Percentiles rank a stretch among this genome's conserved stretches.
Conservation (phyloP, 2,113 vertebrate species). For the Gymnocephalus cernua region DNA sequence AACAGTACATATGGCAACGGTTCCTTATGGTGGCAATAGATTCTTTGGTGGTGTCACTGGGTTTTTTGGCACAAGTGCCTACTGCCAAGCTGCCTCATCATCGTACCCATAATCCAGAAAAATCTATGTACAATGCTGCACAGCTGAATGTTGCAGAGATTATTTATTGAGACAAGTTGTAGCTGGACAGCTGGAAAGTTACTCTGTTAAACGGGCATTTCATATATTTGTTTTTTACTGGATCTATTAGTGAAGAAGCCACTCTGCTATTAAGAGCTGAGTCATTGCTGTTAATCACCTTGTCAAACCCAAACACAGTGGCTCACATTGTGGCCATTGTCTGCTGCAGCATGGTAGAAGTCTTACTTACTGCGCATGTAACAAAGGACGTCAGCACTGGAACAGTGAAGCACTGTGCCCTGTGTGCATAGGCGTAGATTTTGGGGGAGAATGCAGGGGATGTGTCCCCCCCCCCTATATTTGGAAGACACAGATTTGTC, state of each 20-base stretch:
- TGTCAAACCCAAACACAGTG: neutral
- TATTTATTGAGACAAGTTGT: neutral
- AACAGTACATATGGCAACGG: neutral
- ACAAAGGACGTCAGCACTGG: neutral
- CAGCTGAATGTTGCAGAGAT: neutral
- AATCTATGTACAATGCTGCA: neutral
- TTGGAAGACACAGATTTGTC: too few relatives aligned
- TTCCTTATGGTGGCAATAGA: neutral
- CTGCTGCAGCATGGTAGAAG: neutral
- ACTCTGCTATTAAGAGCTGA: neutral
- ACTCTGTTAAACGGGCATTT: constrained; percentile 1
- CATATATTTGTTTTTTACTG: neutral
- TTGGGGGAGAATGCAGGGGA: too few relatives aligned
- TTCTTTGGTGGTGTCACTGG: constrained; percentile 13
- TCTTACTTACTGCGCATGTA: neutral
- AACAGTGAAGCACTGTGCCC: neutral
- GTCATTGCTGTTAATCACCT: neutral
- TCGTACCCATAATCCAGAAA: constrained; percentile 2
- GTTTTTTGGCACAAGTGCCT: constrained; percentile 32
- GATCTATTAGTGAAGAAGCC: neutral
- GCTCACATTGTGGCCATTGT: neutral
- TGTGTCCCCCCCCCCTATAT: too few relatives aligned
- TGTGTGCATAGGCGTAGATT: too few relatives aligned
- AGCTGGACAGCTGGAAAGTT: neutral
- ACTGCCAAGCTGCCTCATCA: constrained; percentile 21